phyloP scores from a whole-genome alignment of 92 coral and sea anemone species.

The Metridium senile region DNA sequence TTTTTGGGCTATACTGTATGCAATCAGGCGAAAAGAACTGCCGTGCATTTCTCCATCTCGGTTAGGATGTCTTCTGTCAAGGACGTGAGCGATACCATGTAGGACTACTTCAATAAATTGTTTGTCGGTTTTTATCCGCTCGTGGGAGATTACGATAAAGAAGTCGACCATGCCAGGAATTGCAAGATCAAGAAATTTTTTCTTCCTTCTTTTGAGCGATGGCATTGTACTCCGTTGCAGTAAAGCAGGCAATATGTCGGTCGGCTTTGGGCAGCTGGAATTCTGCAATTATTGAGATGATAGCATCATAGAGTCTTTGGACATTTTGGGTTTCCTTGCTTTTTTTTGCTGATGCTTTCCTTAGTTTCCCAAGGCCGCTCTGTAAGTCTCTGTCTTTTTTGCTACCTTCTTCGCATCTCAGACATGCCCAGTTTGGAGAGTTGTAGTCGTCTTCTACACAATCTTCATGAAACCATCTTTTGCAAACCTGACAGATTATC shows the following conservation, averaged over 20 bases:
- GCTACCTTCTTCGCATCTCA: not conserved
- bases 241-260: not conserved
- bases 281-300: not conserved
- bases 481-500: conserved; percentile 42
- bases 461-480: conserved; percentile 46
- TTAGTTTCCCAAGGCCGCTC: not conserved
- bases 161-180: not conserved
- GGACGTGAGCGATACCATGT: conserved; percentile 15
- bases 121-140: not conserved
- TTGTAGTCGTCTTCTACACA: conserved; percentile 13
- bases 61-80: not conserved
- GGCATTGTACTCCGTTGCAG: not conserved
- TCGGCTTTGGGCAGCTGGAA: not conserved
- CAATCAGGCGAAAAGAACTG: too few relatives aligned
- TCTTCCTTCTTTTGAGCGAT: not conserved
- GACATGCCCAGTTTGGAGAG: conserved; percentile 4
- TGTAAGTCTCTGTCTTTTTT: not conserved
- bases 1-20: too few relatives aligned
- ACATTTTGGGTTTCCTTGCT: not conserved
- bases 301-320: not conserved
- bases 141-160: conserved; percentile 19
- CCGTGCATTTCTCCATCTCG: conserved; percentile 12
- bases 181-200: not conserved
- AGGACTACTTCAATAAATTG: not conserved
- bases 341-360: not conserved